These are phyloP conservation scores for Drosophila orosa DNA, from an alignment of 1,140 invertebrate genomes.

Conservation along the genomic window DNA sequence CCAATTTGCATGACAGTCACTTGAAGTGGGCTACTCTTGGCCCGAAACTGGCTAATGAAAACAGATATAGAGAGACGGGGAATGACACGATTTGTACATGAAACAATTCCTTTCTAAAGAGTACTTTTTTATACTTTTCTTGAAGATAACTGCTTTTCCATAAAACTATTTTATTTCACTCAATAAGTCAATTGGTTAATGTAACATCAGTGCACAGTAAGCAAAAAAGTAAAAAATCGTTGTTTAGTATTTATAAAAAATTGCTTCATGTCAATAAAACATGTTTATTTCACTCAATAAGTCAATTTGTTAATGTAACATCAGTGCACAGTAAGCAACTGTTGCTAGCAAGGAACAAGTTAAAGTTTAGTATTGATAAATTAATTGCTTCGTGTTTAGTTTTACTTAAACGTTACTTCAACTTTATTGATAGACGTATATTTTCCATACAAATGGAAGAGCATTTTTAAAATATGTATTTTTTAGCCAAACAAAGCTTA, in stretches of 20 bases:
- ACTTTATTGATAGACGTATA: neutral
- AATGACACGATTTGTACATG: neutral
- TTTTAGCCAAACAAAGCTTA: neutral
- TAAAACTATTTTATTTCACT: neutral
- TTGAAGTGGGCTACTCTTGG: slow-evolving; percentile 48
- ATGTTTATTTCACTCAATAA: no score
- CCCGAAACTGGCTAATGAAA: slow-evolving; percentile 3
- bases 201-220: no score
- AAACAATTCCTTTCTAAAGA: neutral
- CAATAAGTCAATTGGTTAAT: no score
- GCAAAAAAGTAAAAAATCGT: no score
- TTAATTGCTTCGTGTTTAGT: neutral
- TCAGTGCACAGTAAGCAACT: no score
- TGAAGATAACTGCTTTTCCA: neutral
- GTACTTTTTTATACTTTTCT: neutral
- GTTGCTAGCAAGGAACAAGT: no score
- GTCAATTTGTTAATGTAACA: no score
- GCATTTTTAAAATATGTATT: neutral
- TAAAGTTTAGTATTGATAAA: neutral
- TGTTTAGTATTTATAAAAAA: no score
- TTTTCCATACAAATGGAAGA: neutral
- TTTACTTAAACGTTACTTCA: neutral
- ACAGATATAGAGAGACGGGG: slow-evolving; percentile 1
- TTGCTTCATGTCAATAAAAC: no score
- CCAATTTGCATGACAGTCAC: slow-evolving; percentile 58